phyloP scores from a whole-genome alignment of 2,888 invertebrate species.

The Anorthoa munda region DNA sequence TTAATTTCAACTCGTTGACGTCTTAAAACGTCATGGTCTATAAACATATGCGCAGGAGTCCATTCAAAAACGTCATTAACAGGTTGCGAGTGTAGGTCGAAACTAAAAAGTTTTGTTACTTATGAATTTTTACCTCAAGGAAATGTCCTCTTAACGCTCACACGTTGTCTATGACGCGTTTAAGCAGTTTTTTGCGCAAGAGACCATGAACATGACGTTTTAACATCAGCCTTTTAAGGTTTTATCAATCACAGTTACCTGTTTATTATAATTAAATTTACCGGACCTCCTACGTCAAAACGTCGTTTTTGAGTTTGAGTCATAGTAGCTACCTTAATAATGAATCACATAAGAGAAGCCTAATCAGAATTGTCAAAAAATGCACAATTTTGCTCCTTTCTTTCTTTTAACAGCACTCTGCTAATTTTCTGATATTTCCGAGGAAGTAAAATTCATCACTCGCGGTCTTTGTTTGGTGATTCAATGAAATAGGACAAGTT shows the following conservation, averaged over 20 bases:
- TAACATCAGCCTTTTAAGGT: not conserved
- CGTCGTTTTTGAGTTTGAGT: constrained; percentile 8
- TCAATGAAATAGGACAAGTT: constrained; percentile 3
- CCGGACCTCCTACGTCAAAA: not conserved
- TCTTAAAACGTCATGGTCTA: constrained; percentile 2
- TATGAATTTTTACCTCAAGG: not conserved
- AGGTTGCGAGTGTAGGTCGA: not conserved
- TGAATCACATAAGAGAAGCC: not conserved
- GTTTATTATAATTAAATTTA: not conserved
- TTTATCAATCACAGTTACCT: not conserved
- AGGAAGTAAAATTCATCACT: too few species aligned
- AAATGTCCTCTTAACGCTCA: not conserved
- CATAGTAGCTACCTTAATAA: not conserved
- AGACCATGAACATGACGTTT: not conserved
- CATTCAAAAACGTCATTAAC: not conserved
- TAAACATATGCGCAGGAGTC: not conserved
- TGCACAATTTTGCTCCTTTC: too few species aligned
- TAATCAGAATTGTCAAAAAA: not conserved
- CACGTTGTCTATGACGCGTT: not conserved
- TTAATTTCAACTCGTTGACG: not conserved
- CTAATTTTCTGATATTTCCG: too few species aligned
- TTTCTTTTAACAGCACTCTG: too few species aligned
- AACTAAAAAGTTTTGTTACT: not conserved
- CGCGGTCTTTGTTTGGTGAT: not conserved
- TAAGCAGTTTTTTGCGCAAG: not conserved